A percentile compares a stretch with the other conserved stretches of the same genome.
These are phyloP conservation scores for Euura saliciscinereae DNA, from an alignment of 1,140 invertebrate species.

Conservation along the genomic window DNA sequence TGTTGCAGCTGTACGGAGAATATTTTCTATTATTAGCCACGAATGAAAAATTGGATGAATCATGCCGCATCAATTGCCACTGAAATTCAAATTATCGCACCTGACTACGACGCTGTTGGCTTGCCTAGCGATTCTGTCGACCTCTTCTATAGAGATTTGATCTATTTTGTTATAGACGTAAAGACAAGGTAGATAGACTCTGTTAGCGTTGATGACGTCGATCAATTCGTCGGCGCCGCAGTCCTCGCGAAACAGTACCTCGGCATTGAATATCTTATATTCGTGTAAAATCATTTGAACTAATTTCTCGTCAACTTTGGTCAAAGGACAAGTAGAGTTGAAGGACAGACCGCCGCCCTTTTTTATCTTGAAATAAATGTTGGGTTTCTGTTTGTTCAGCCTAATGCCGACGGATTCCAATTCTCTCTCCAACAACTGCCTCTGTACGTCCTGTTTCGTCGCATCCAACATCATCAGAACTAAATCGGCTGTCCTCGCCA, in stretches of 20 bases:
- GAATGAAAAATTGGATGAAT: background rate
- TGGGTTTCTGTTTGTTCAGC: slow-evolving; percentile 92
- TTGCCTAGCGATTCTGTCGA: slow-evolving; percentile 91
- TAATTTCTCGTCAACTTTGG: slow-evolving; percentile 95
- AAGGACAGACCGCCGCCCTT: slow-evolving; percentile 99
- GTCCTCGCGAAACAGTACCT: slow-evolving; percentile 96
- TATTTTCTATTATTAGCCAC: background rate
- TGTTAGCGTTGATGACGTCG: slow-evolving; percentile 97
- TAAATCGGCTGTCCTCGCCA: slow-evolving; percentile 94
- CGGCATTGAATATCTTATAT: slow-evolving; percentile 99
- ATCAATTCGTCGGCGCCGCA: slow-evolving; percentile 96
- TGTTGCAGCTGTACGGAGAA: slow-evolving; percentile 87
- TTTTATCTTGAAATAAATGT: slow-evolving; percentile 99
- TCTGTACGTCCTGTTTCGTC: slow-evolving; percentile 94
- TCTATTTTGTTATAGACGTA: slow-evolving; percentile 99
- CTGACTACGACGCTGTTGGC: slow-evolving; percentile 94
- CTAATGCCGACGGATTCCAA: slow-evolving; percentile 96
- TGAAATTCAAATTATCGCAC: slow-evolving; percentile 53
- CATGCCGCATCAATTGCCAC: background rate
- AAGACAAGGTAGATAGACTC: slow-evolving; percentile 96
- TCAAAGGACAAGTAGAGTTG: slow-evolving; percentile 93
- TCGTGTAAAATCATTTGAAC: slow-evolving; percentile 98
- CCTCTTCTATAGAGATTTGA: slow-evolving; percentile 99
- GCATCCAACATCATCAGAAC: slow-evolving; percentile 99
- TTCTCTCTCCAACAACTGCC: slow-evolving; percentile 88